Evolutionary conservation across 2,888 invertebrate genomes (phyloP), one percentile per base, ranked within the genome.

Genomic region (Orthonevra nobilis): DNA sequence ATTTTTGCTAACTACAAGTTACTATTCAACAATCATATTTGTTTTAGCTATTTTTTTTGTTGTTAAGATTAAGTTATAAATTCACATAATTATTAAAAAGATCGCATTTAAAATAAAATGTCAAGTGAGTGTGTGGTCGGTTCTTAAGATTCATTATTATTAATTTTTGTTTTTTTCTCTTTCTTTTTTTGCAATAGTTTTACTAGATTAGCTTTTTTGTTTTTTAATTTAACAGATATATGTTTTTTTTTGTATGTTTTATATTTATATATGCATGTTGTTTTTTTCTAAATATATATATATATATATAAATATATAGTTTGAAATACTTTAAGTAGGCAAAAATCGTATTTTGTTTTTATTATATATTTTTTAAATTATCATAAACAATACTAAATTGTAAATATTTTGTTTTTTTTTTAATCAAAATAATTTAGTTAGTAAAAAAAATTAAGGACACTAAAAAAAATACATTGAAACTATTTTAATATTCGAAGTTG

Each of bases 101-200:
- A 70, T 75, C 61, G 56, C 70, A 56, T 50, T 56, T 14, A 58
- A 75, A 70, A 23, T 69, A 30, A 61, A 46, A 44, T 19, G 10
- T 36, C 48, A 63, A 63, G 69, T 75, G 69, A 69, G 60, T 60
- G 44, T 74, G 74, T 74, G 74, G 74, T 74, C 69, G 69, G 68
- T 74, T 66, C 9, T 66, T 68, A 50, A 26, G 32, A 46, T 48
- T 52, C 20, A 14, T 26, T 54, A 54, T 38, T 72, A 46, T 66
- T 28, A 52, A 46, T 38, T 72, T 28, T 52, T 15, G 42, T 26
- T 48, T 48, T 17, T 19, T n/a, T n/a, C n/a, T n/a, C n/a, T n/a
- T n/a, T n/a, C n/a, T n/a, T n/a, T n/a, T n/a, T n/a, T n/a, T n/a
- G n/a, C n/a, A n/a, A n/a, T 30, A 23, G 4, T 54, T 34, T 20